Base-by-base conservation (phyloP, 2,113 vertebrate genomes). In the Rana temporaria region DNA sequence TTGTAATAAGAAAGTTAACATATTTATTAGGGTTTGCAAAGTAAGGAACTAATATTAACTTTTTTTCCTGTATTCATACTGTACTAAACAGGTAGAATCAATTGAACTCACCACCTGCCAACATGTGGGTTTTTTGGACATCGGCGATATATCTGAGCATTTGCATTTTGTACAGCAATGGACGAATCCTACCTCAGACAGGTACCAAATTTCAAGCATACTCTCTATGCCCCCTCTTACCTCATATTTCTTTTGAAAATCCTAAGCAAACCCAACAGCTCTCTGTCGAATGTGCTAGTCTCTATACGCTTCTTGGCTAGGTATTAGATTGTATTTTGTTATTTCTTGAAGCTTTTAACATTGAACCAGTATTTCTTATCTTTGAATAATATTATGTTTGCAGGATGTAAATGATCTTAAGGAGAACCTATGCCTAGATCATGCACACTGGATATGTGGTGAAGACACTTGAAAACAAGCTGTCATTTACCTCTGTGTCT, bases 181-280 rank as follows among this genome's bases (percentile, higher is more conserved):
- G 81, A 66, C 48, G 81, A 76, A 75, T 83, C 15, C 59, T 83
- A 60, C 81, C 72, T 68, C 71, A 76, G 9, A 60, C 81, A 83
- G 81, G 81, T 83, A 76, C 26, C 3, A 34, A 18, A 19, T 20
- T 12, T 38, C 42, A 12, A 3, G 19, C 26, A 1, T 42, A 56
- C 18, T 5, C 4, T 38, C 4, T 17, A 26, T 59, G 19, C 11
- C n/a, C 17, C 12, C 42, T 73, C 53, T 73, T 17, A 16, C 22
- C 4, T 71, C 14, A 55, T 8, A 19, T 53, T 59, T 5, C 19
- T 57, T 26, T 57, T n/a, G 60, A 20, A 26, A 3, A 60, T 60
- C 3, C n/a, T 60, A 63, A 26, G 22, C 60, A 63, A 63, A 63
- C 59, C n/a, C 59, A 22, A 19, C 60, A 24, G 42, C 42, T 48